phyloP scores from a whole-genome alignment of 2,113 vertebrate species.

The Caracal caracal region DNA sequence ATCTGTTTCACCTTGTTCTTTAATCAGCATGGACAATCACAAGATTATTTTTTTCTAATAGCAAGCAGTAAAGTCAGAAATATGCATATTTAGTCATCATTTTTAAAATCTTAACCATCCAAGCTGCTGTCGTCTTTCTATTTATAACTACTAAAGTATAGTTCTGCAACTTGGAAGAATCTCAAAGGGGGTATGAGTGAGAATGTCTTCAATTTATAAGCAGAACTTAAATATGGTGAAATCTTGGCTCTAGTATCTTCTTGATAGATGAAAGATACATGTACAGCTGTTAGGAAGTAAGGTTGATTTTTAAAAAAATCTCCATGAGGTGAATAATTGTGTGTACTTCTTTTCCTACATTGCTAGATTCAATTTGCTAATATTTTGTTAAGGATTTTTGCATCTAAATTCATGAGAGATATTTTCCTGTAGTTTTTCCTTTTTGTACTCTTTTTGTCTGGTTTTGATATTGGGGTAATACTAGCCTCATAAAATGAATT shows the following conservation, averaged over 20 bases:
- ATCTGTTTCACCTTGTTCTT: constrained; percentile 52
- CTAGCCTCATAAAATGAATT: constrained; percentile 32
- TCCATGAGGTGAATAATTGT: not conserved
- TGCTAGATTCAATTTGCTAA: constrained; percentile 42
- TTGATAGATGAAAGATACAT: constrained; percentile 53
- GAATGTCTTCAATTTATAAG: constrained; percentile 62
- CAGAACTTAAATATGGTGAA: constrained; percentile 61
- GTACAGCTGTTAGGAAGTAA: constrained; percentile 51
- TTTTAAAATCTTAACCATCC: constrained; percentile 51
- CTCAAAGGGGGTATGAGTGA: constrained; percentile 54
- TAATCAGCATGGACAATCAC: constrained; percentile 49
- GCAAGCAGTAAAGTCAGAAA: constrained; percentile 51
- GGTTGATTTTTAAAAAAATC: constrained; percentile 5
- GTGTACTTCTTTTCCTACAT: constrained; percentile 38
- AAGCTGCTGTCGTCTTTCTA: constrained; percentile 61
- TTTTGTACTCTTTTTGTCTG: constrained; percentile 41
- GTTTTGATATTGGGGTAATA: constrained; percentile 31
- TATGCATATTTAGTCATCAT: constrained; percentile 59
- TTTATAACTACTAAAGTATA: constrained; percentile 62
- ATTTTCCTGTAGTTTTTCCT: not conserved
- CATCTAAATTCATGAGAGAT: constrained; percentile 33
- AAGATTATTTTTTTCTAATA: constrained; percentile 39
- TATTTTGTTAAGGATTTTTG: constrained; percentile 53
- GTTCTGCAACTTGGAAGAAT: constrained; percentile 59
- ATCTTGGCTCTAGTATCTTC: constrained; percentile 22